A percentile compares a stretch with the other conserved stretches of the same genome.
These are phyloP conservation scores for Discoglossus pictus DNA, from an alignment of 2,797 vertebrate genomes.

Conservation along the genomic window DNA sequence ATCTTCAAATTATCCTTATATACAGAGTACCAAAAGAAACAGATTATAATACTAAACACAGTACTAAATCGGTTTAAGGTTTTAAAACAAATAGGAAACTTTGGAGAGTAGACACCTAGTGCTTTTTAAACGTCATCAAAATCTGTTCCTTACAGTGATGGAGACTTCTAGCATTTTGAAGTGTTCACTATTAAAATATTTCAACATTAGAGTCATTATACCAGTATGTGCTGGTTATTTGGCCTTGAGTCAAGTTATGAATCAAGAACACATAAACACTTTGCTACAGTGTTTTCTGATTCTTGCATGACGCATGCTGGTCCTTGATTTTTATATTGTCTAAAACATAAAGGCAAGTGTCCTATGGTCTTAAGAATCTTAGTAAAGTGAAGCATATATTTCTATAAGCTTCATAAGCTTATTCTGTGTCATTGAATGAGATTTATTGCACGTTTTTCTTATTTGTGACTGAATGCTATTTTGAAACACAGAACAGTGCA, in stretches of 20 bases:
- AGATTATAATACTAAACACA: no score
- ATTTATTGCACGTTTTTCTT: neutral
- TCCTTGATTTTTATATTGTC: slow-evolving; percentile 14
- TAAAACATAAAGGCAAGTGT: neutral
- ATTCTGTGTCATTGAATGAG: slow-evolving; percentile 1
- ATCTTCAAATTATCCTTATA: no score
- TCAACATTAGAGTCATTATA: neutral
- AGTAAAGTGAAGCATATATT: neutral
- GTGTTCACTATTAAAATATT: slow-evolving; percentile 12
- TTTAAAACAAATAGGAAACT: no score
- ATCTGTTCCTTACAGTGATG: no score
- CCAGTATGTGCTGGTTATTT: neutral
- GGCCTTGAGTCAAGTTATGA: neutral
- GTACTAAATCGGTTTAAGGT: no score
- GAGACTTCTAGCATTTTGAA: no score
- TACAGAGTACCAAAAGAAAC: no score
- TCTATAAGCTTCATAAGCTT: neutral
- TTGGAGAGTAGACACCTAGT: no score
- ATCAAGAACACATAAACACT: slow-evolving; percentile 4
- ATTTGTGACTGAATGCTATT: neutral
- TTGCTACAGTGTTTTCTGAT: slow-evolving; percentile 3
- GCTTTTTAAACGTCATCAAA: no score
- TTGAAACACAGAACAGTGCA: no score
- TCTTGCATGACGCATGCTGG: neutral
- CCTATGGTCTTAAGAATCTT: slow-evolving; percentile 4